Conservation (phyloP, 2,113 vertebrate species). For the Romanogobio albipinnatus region DNA sequence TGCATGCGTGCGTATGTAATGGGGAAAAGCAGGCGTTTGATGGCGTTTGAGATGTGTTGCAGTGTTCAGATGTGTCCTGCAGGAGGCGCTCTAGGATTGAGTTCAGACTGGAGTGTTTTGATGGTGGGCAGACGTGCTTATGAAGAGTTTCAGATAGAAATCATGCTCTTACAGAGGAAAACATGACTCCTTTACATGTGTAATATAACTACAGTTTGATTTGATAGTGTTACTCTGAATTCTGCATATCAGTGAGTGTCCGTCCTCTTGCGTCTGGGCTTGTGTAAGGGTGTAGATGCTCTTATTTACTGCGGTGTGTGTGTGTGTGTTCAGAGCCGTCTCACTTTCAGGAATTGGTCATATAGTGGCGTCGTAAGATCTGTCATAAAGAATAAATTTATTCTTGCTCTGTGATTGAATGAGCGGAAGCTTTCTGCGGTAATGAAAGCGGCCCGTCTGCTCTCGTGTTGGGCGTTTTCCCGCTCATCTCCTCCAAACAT, state of each 20-base stretch:
- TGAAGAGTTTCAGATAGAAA: not conserved
- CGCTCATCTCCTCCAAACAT: too few relatives aligned
- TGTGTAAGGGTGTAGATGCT: not conserved
- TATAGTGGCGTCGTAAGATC: not conserved
- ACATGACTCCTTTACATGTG: not conserved
- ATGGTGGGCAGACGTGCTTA: not conserved
- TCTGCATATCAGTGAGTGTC: not conserved
- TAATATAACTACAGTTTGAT: not conserved
- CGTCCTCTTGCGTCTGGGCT: not conserved
- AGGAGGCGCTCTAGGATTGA: conserved; percentile 70
- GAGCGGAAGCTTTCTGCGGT: not conserved
- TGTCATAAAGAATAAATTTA: not conserved
- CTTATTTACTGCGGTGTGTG: not conserved
- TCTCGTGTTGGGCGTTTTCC: not conserved
- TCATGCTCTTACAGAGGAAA: not conserved
- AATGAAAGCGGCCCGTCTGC: not conserved
- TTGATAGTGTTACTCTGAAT: not conserved
- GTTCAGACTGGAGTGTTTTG: conserved; percentile 26
- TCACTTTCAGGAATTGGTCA: conserved; percentile 11
- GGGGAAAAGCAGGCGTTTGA: not conserved
- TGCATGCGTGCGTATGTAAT: not conserved
- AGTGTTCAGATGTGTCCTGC: conserved; percentile 41
- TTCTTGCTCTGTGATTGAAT: not conserved
- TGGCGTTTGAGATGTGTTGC: not conserved
- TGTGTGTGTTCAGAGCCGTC: too few relatives aligned